phyloP scores from a whole-genome alignment of 2,797 vertebrate genomes.

The Rhinichthys osculus region DNA sequence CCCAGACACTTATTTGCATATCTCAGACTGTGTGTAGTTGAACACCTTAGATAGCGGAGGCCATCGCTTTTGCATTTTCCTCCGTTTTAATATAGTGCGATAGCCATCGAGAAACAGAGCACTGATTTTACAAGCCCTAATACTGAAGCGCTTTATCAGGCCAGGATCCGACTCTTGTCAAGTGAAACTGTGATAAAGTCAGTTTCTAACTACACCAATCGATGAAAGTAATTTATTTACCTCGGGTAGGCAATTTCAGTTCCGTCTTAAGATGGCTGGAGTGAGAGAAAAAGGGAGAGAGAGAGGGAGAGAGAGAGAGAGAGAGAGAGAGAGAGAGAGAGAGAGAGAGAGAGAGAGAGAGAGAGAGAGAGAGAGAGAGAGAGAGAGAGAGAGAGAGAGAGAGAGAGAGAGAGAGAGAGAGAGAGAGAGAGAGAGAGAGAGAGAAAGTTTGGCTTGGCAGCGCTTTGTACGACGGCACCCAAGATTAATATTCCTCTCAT shows the following conservation, averaged over 20 bases:
- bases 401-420: constrained; percentile 46
- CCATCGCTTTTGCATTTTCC: constrained; percentile 52
- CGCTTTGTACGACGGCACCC: constrained; percentile 71
- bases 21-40: constrained; percentile 27
- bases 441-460: constrained; percentile 51
- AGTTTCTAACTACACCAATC: constrained; percentile 80
- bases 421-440: constrained; percentile 31
- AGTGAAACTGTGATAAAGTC: constrained; percentile 83
- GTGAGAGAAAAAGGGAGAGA: constrained; percentile 31
- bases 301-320: background rate
- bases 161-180: constrained; percentile 80
- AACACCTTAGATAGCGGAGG: constrained; percentile 47
- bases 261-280: constrained; percentile 71
- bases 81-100: constrained; percentile 74
- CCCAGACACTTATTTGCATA: constrained; percentile 30
- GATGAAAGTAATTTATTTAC: constrained; percentile 86
- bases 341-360: constrained; percentile 37
- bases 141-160: constrained; percentile 69
- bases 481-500: constrained; percentile 81
- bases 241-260: constrained; percentile 76
- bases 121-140: constrained; percentile 64
- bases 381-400: constrained; percentile 40
- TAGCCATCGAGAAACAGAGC: constrained; percentile 68
- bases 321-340: constrained; percentile 28
- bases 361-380: constrained; percentile 41